Percentiles rank a stretch among this genome's conserved stretches.
Conservation (phyloP, 37 sponge, comb jelly and placozoan species). For the Corticium candelabrum region DNA sequence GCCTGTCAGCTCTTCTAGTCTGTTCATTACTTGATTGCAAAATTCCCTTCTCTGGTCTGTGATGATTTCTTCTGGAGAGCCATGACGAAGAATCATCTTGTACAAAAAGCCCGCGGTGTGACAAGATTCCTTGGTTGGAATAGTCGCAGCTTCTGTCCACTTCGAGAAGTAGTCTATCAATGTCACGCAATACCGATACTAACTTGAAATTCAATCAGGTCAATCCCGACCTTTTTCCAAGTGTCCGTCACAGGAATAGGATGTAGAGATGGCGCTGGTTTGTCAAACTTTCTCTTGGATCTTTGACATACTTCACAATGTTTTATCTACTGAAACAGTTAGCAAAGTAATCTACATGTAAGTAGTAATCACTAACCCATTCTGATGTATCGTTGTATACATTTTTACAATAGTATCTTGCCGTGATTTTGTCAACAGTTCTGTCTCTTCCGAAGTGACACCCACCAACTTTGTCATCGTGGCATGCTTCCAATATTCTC, state of each 20-base stretch:
- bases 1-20: constrained; percentile 9
- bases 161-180: too few species aligned
- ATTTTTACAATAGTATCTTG: constrained; percentile 19
- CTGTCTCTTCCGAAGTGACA: constrained; percentile 12
- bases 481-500: constrained; percentile 15
- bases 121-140: constrained; percentile 8
- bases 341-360: neutral
- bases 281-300: constrained; percentile 12
- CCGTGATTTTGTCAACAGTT: constrained; percentile 7
- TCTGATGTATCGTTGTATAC: constrained; percentile 12
- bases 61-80: constrained; percentile 19
- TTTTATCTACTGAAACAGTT: constrained; percentile 3
- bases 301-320: constrained; percentile 19
- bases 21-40: constrained; percentile 11
- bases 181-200: too few species aligned
- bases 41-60: constrained; percentile 23
- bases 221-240: constrained; percentile 24
- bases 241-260: constrained; percentile 9
- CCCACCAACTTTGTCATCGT: neutral
- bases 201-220: constrained; percentile 23
- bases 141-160: constrained; percentile 11
- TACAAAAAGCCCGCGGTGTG: constrained; percentile 11
- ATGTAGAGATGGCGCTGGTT: constrained; percentile 14
- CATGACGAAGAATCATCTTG: constrained; percentile 22
- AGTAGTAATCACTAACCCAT: too few species aligned